phyloP scores from a whole-genome alignment of 2,797 vertebrate species.

The Phrynocephalus forsythii region DNA sequence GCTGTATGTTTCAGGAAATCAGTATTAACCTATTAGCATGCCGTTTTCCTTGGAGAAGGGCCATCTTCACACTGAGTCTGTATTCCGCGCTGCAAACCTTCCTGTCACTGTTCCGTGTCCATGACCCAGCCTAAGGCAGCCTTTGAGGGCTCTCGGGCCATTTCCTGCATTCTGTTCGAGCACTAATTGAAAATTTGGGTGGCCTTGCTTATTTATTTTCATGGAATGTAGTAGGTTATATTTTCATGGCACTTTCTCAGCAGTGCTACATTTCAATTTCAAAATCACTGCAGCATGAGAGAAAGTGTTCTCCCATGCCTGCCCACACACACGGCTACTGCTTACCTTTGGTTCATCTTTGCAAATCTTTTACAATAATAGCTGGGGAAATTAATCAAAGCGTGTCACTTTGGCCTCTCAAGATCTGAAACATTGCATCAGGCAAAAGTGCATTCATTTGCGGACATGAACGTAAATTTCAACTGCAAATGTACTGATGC shows the following conservation, averaged over 20 bases:
- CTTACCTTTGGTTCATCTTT: constrained; percentile 67
- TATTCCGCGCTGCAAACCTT: constrained; percentile 77
- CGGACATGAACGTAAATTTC: constrained; percentile 38
- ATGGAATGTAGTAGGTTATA: constrained; percentile 96
- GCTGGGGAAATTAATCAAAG: constrained; percentile 48
- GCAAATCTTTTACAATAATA: constrained; percentile 65
- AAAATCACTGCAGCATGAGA: constrained; percentile 80
- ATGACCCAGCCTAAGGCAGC: constrained; percentile 81
- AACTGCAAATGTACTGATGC: constrained; percentile 46
- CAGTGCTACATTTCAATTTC: constrained; percentile 92
- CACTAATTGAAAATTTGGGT: constrained; percentile 99
- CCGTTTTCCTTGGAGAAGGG: constrained; percentile 83
- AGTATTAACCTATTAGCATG: constrained; percentile 78
- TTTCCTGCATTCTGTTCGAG: constrained; percentile 95
- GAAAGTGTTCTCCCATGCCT: constrained; percentile 55
- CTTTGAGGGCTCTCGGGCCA: constrained; percentile 84
- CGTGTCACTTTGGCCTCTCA: constrained; percentile 54
- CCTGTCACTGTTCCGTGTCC: constrained; percentile 81
- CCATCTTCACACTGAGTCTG: constrained; percentile 78
- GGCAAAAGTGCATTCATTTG: constrained; percentile 43
- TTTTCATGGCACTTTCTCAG: constrained; percentile 98
- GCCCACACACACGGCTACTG: constrained; percentile 58
- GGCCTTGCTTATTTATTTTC: constrained; percentile 99
- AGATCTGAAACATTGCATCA: constrained; percentile 62
- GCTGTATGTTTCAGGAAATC: constrained; percentile 79